These are phyloP conservation scores for Choloepus hoffmanni DNA, from an alignment of 2,113 vertebrate species.

Conservation along the genomic window DNA sequence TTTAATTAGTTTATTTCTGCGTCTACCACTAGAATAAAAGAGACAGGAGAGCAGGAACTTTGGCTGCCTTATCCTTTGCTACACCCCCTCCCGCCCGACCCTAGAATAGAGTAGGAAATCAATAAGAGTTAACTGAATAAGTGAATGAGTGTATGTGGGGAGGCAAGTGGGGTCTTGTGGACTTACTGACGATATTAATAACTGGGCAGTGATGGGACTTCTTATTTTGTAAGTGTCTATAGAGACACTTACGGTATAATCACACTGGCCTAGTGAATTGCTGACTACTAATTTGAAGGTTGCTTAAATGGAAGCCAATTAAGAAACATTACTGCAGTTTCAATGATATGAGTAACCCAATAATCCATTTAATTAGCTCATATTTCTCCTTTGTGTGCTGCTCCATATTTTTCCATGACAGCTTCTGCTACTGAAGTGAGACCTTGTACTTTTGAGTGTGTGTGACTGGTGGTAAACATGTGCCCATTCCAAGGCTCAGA, in stretches of 20 bases:
- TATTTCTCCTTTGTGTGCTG: background rate
- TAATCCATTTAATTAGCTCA: slow-evolving; percentile 46
- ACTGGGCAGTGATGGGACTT: background rate
- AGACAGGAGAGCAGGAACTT: background rate
- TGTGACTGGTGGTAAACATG: slow-evolving; percentile 29
- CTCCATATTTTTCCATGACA: slow-evolving; percentile 4
- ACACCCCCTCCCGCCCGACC: background rate
- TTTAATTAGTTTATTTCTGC: background rate
- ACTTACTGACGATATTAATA: background rate
- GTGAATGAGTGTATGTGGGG: background rate
- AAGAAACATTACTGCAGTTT: slow-evolving; percentile 14
- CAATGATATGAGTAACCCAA: background rate
- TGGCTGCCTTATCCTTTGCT: background rate
- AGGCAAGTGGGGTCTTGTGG: background rate
- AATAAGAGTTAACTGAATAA: background rate
- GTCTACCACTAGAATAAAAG: background rate
- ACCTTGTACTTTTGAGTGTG: background rate
- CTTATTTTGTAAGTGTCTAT: background rate
- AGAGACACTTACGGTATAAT: background rate
- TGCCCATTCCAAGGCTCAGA: slow-evolving; percentile 32
- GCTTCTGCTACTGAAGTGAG: slow-evolving; percentile 29
- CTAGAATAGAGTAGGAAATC: background rate
- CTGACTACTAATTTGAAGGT: slow-evolving; percentile 4
- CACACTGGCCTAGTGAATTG: background rate
- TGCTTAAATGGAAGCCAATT: slow-evolving; percentile 28